These are phyloP conservation scores for Melanotaenia boesemani DNA, from an alignment of 2,797 vertebrate genomes.

Conservation along the genomic window DNA sequence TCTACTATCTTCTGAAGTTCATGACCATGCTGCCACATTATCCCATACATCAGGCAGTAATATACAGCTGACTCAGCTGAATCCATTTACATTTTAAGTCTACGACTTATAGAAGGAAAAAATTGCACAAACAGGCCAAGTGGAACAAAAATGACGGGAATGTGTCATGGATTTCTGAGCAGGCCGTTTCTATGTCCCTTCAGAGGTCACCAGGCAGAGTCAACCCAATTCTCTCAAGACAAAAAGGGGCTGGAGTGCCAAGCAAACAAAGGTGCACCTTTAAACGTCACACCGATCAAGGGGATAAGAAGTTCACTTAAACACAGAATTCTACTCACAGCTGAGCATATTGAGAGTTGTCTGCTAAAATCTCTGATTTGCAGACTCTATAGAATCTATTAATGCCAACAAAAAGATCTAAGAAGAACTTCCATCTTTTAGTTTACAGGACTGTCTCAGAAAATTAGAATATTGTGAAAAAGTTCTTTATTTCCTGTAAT, in stretches of 20 bases:
- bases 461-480: too few relatives aligned
- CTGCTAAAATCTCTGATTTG: neutral
- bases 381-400: neutral
- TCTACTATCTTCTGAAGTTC: slow-evolving; percentile 26
- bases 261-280: slow-evolving; percentile 52
- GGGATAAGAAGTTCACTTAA: neutral
- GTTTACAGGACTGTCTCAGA: too few relatives aligned
- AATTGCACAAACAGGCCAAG: neutral
- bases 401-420: neutral
- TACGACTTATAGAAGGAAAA: neutral
- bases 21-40: slow-evolving; percentile 12
- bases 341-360: neutral
- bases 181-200: slow-evolving; percentile 18
- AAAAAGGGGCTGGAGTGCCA: slow-evolving; percentile 13
- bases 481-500: too few relatives aligned
- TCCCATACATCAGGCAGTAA: neutral
- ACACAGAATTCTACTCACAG: neutral
- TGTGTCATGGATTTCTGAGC: neutral
- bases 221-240: neutral
- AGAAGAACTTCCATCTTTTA: neutral
- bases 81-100: slow-evolving; percentile 3
- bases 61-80: neutral
- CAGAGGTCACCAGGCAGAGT: neutral
- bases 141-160: slow-evolving; percentile 8
- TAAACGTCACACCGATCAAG: neutral